Evolutionary conservation across 2,113 vertebrate genomes (phyloP).

Genomic region (Catharus fuscescens): DNA sequence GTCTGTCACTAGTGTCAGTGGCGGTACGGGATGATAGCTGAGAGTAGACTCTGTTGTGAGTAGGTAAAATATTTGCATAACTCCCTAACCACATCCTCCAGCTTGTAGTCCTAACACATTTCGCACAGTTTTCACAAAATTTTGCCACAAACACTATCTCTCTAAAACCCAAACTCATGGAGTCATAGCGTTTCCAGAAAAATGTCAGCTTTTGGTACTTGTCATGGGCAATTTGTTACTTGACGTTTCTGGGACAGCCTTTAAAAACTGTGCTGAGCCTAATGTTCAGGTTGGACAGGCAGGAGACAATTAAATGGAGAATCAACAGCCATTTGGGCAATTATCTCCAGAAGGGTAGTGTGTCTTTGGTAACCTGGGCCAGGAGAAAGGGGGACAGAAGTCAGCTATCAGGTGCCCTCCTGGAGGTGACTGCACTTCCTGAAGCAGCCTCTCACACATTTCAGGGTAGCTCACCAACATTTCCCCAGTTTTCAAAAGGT

Average conservation of each 20-base stretch:
- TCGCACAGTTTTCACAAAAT: not conserved
- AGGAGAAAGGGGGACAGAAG: not conserved
- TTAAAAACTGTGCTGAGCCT: not conserved
- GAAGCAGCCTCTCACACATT: not conserved
- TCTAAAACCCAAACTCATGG: not conserved
- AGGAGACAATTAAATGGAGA: not conserved
- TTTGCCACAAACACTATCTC: not conserved
- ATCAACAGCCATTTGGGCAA: not conserved
- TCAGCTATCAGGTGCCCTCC: rapidly evolving
- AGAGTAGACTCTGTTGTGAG: not conserved
- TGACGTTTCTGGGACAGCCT: rapidly evolving
- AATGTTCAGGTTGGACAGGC: not conserved
- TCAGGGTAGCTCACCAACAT: not conserved
- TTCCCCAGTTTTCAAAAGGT: not conserved
- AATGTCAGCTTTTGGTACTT: not conserved
- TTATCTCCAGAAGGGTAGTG: not conserved
- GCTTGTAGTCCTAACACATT: not conserved
- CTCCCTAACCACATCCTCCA: not conserved
- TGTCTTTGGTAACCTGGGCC: rapidly evolving
- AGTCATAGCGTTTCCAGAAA: not conserved
- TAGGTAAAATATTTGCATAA: not conserved
- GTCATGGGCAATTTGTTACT: not conserved
- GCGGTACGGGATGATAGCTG: not conserved
- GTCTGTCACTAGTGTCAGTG: rapidly evolving
- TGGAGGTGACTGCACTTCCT: rapidly evolving